phyloP scores from a whole-genome alignment of 2,888 invertebrate species.

The Lasioglossum pauxillum region DNA sequence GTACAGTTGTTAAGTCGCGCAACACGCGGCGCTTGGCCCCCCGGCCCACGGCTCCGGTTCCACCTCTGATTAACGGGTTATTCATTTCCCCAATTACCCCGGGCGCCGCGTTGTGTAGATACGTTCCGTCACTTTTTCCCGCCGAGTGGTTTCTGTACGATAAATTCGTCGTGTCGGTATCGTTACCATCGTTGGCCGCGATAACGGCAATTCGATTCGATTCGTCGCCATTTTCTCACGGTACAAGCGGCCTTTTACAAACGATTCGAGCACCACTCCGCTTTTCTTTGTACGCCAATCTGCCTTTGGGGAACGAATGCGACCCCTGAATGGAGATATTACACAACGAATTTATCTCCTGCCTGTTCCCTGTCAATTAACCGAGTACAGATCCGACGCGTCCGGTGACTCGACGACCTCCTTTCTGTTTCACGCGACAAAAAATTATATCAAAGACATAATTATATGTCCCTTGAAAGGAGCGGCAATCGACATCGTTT shows the following conservation, averaged over 20 bases:
- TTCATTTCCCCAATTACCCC: constrained; percentile 22
- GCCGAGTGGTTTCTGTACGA: neutral
- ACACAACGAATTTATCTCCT: constrained; percentile 54
- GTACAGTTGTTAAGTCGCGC: neutral
- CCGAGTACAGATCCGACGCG: constrained; percentile 42
- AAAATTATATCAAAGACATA: constrained; percentile 36
- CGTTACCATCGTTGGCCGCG: neutral
- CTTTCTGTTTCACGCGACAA: constrained; percentile 33
- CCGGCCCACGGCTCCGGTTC: neutral
- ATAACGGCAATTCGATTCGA: neutral
- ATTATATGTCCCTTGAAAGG: neutral
- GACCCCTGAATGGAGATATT: constrained; percentile 42
- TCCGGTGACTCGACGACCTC: constrained; percentile 35
- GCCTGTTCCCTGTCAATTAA: constrained; percentile 59
- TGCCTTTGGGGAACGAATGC: constrained; percentile 19
- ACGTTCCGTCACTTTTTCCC: neutral
- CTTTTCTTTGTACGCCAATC: constrained; percentile 60
- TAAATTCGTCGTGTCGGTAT: neutral
- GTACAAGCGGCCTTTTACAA: constrained; percentile 34
- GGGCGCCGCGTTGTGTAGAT: neutral
- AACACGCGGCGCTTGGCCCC: neutral
- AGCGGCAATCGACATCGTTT: neutral
- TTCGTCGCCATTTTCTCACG: constrained; percentile 48
- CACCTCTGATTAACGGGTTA: constrained; percentile 21
- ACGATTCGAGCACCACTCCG: constrained; percentile 26